Evolutionary conservation across 2,797 vertebrate genomes (phyloP).

Genomic region (Helostoma temminkii): DNA sequence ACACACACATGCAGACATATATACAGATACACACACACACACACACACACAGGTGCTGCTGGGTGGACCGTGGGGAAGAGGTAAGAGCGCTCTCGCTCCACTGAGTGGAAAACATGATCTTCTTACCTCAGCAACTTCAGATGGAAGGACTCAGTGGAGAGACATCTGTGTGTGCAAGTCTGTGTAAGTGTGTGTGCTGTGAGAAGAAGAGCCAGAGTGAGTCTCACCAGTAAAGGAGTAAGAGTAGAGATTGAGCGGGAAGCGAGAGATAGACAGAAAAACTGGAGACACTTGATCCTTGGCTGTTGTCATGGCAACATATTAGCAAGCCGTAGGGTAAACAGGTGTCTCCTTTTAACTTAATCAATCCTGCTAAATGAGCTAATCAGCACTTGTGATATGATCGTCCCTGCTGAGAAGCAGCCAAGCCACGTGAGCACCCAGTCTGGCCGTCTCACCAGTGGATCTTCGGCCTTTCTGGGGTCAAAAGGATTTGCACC

Average conservation of each 20-base stretch:
- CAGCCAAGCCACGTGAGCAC: neutral
- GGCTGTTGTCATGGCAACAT: slow-evolving; percentile 68
- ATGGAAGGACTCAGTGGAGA: slow-evolving; percentile 75
- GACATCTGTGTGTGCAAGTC: slow-evolving; percentile 68
- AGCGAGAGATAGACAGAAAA: slow-evolving; percentile 38
- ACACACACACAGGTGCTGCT: slow-evolving; percentile 75
- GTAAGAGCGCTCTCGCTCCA: slow-evolving; percentile 80
- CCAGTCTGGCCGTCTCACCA: neutral
- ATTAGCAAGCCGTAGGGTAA: slow-evolving; percentile 64
- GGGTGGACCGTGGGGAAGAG: slow-evolving; percentile 80
- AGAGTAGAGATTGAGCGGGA: slow-evolving; percentile 37
- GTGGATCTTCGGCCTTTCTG: neutral
- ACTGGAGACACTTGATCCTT: slow-evolving; percentile 40
- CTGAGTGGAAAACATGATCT: slow-evolving; percentile 87
- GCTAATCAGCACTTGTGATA: slow-evolving; percentile 61
- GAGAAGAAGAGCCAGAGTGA: slow-evolving; percentile 20
- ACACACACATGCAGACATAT: slow-evolving; percentile 48
- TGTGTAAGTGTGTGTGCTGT: slow-evolving; percentile 31
- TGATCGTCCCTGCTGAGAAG: slow-evolving; percentile 33
- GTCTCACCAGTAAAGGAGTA: slow-evolving; percentile 39
- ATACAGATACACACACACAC: slow-evolving; percentile 40
- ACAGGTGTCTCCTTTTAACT: slow-evolving; percentile 73
- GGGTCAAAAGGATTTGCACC: slow-evolving; percentile 55
- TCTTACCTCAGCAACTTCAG: slow-evolving; percentile 87
- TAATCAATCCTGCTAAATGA: slow-evolving; percentile 64